Percentiles rank a stretch among this genome's conserved stretches.
phyloP scores from a whole-genome alignment of 2,888 invertebrate species.

The Microdon myrmicae region DNA sequence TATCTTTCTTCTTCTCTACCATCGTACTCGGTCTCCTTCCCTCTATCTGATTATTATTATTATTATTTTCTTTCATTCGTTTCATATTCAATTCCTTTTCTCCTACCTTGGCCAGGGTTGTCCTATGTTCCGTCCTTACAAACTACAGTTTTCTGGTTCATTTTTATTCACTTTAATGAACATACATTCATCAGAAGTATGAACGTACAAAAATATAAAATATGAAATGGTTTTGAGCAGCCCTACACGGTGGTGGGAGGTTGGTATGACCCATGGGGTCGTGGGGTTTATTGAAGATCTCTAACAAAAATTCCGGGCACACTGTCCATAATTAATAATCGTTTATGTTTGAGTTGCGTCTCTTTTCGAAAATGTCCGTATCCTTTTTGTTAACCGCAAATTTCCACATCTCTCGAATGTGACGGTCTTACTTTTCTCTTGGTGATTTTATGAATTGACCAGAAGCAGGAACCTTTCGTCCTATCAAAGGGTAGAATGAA shows the following conservation, averaged over 20 bases:
- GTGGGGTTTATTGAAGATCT: slow-evolving; percentile 37
- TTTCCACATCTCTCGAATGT: slow-evolving; percentile 21
- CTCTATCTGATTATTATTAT: no score
- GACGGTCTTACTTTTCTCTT: slow-evolving; percentile 9
- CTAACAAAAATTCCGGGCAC: slow-evolving; percentile 31
- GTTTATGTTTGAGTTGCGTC: slow-evolving; percentile 45
- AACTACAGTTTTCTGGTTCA: slow-evolving; percentile 31
- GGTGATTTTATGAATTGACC: slow-evolving; percentile 14
- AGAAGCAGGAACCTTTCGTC: slow-evolving; percentile 21
- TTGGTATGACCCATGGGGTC: slow-evolving; percentile 15
- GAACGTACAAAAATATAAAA: slow-evolving; percentile 37
- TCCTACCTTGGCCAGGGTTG: no score
- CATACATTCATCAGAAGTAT: slow-evolving; percentile 45
- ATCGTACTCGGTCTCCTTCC: no score
- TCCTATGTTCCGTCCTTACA: no score
- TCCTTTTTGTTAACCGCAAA: slow-evolving; percentile 40
- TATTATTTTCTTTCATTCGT: no score
- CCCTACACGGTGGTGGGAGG: not conserved
- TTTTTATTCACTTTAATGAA: slow-evolving; percentile 46
- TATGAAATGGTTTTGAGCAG: slow-evolving; percentile 22
- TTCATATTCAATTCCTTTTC: no score
- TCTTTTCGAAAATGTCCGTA: slow-evolving; percentile 31
- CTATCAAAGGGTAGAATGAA: no score
- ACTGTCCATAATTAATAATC: slow-evolving; percentile 46
- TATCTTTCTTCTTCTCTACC: slow-evolving; percentile 26